Percentiles rank a stretch among this genome's conserved stretches.
These are phyloP conservation scores for Pterobdella sp. DNA, from an alignment of 2,888 invertebrate genomes.

Conservation along the genomic window DNA sequence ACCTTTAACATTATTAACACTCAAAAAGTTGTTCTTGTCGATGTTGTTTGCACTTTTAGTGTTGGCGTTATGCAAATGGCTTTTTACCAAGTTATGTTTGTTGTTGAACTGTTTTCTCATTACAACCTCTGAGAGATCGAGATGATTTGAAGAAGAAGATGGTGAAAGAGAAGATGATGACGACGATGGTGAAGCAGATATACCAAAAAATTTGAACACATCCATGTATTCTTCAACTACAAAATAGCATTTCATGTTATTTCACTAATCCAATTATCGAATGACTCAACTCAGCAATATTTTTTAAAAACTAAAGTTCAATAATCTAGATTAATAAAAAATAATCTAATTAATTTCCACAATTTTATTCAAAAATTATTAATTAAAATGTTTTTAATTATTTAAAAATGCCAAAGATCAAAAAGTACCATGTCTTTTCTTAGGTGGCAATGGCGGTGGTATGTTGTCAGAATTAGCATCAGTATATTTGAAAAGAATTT, in stretches of 20 bases:
- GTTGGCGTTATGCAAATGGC: not conserved
- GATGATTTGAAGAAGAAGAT: not conserved
- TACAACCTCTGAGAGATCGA: not conserved
- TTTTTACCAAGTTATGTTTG: not conserved
- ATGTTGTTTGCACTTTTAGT: not conserved
- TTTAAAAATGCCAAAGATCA: too few species aligned
- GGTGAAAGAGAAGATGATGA: slow-evolving; percentile 5
- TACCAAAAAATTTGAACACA: not conserved
- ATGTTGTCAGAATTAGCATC: not conserved
- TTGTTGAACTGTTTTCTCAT: not conserved
- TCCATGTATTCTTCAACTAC: slow-evolving; percentile 4
- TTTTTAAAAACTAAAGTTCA: too few species aligned
- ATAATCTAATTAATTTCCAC: too few species aligned
- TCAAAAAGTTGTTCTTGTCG: not conserved
- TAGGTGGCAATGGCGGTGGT: slow-evolving; percentile 29
- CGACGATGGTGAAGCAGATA: slow-evolving; percentile 9
- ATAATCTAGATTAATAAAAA: too few species aligned
- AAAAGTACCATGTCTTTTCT: slow-evolving; percentile 13
- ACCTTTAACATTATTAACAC: not conserved
- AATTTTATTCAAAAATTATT: too few species aligned
- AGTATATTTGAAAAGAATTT: not conserved
- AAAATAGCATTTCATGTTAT: too few species aligned
- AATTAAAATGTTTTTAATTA: too few species aligned
- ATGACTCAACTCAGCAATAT: too few species aligned
- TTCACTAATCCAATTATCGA: too few species aligned